Evolutionary conservation across 2,888 invertebrate species (phyloP).

Genomic region (Gymnosoma rotundatum): DNA sequence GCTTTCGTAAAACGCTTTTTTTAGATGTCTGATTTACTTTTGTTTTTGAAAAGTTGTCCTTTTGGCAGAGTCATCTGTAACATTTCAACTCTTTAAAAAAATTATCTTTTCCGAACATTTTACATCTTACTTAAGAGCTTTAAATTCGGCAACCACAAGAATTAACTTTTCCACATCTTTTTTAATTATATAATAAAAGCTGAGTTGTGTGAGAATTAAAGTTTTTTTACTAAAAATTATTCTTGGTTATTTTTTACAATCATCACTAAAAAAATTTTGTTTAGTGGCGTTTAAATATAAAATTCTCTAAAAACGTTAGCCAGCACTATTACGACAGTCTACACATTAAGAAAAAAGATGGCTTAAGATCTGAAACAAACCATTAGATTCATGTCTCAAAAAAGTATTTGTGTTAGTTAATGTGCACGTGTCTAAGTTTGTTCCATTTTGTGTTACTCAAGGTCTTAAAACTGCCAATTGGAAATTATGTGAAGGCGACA

Average conservation of each 20-base stretch:
- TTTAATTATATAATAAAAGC: background rate
- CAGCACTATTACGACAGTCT: background rate
- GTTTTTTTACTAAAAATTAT: too few species aligned
- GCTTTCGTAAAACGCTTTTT: too few species aligned
- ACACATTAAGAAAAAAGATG: constrained; percentile 8
- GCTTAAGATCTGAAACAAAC: constrained; percentile 4
- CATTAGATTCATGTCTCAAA: constrained; percentile 5
- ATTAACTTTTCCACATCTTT: background rate
- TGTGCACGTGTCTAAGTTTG: constrained; percentile 35
- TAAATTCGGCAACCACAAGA: background rate
- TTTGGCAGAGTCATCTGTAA: too few species aligned
- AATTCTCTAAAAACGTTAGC: constrained; percentile 15
- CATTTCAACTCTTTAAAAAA: too few species aligned
- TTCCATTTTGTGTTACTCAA: constrained; percentile 60
- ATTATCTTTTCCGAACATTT: too few species aligned
- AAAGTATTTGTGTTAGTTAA: constrained; percentile 5
- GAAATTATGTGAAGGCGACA: background rate
- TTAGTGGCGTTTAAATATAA: constrained; percentile 29
- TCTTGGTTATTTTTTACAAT: too few species aligned
- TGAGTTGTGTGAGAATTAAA: background rate
- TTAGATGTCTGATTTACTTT: too few species aligned
- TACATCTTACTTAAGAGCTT: too few species aligned
- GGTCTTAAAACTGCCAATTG: constrained; percentile 25
- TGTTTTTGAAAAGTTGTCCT: too few species aligned
- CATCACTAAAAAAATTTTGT: background rate